Evolutionary conservation across 2,113 vertebrate species (phyloP).

Genomic region (Hassar affinis): DNA sequence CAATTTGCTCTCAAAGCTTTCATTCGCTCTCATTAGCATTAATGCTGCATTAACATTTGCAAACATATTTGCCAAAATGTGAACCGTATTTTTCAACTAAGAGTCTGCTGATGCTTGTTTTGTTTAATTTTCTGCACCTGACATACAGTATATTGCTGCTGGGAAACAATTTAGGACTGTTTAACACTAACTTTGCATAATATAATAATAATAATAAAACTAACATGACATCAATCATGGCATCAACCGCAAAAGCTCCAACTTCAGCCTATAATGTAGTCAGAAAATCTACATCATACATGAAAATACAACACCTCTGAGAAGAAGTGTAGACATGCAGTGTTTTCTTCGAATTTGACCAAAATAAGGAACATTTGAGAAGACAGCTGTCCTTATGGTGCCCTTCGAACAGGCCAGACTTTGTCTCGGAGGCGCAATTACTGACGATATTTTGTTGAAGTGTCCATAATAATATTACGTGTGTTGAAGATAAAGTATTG

Average conservation of each 20-base stretch:
- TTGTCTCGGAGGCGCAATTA: conserved; percentile 18
- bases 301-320: background rate
- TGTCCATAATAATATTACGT: background rate
- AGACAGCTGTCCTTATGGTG: conserved; percentile 21
- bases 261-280: too few relatives aligned
- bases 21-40: background rate
- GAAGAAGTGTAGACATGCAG: background rate
- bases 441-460: conserved; percentile 9
- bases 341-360: conserved; percentile 6
- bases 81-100: background rate
- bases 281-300: background rate
- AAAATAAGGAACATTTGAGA: background rate
- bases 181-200: background rate
- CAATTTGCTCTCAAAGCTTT: background rate
- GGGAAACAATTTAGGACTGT: background rate
- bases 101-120: background rate
- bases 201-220: background rate
- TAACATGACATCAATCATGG: background rate
- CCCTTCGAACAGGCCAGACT: conserved; percentile 1
- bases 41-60: background rate
- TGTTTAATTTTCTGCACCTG: background rate
- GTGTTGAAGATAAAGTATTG: background rate
- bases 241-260: background rate
- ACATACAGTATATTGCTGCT: background rate
- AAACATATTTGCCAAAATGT: background rate